Base-by-base conservation (phyloP, 2,888 invertebrate genomes). In the Diplolepis rosae region DNA sequence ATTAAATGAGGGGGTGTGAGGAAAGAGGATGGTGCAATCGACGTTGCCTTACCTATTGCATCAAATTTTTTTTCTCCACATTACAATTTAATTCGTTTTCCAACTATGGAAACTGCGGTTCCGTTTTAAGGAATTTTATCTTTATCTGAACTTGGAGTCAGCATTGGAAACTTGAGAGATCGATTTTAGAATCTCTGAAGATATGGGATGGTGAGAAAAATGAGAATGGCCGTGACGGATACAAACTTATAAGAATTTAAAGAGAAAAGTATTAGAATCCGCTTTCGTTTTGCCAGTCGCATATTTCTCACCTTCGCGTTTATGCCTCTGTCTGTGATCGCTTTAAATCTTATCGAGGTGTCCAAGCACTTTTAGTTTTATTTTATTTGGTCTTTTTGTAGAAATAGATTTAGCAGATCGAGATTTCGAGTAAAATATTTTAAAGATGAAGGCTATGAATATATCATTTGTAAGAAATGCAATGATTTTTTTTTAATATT, bases 291-390 rank as follows among this genome's bases (percentile, higher is more conserved):
- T 61, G 66, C 52, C 69, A 69, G 77, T 75, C 66, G 67, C 76
- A 75, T 79, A 77, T 79, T 76, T 75, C 75, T 72, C 77, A 73
- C 72, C 67, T 76, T 68, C 68, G 73, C 70, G 65, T 56, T 61
- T 79, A 84, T 81, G 83, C 82, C 82, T 83, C 82, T 81, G 80
- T 82, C 85, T 86, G 86, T 85, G 85, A 85, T 87, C 79, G 83
- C 83, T 85, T 84, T 81, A 73, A 78, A 77, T 79, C 78, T 84
- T 83, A 82, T 82, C 82, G 80, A 83, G 79, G 81, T 83, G 82
- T 85, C 81, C 81, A 83, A 83, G 84, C 79, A 79, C 82, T 84
- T 83, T 82, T 77, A 78, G 76, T 72, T 72, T 79, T 78, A 18
- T 30, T 69, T 68, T 52, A 13, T 27, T 66, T 50, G 30, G 35